Evolutionary conservation across 2,797 vertebrate genomes (phyloP).

Genomic region (Onychomys torridus): DNA sequence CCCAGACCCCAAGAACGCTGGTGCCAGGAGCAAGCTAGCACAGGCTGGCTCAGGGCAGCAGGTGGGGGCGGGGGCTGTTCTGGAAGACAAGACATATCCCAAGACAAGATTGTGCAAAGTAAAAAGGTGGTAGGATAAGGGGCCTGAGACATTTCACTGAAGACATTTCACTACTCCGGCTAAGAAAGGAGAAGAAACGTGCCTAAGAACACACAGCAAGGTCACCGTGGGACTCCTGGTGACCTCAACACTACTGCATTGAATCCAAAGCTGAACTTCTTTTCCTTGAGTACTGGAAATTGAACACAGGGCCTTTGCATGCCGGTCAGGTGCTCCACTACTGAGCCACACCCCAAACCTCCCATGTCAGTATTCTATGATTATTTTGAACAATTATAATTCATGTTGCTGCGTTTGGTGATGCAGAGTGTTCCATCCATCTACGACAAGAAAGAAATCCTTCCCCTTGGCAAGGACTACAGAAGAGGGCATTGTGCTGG

Average conservation of each 20-base stretch:
- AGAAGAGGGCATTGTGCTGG: not conserved
- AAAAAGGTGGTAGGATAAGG: not conserved
- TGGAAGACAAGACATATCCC: not conserved
- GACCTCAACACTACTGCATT: accelerated
- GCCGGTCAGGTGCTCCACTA: no score
- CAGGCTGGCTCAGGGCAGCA: not conserved
- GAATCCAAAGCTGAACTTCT: not conserved
- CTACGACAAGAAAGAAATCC: not conserved
- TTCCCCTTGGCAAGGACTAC: not conserved
- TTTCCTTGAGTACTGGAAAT: no score
- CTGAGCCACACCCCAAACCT: not conserved
- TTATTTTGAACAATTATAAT: not conserved
- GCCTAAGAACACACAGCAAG: not conserved
- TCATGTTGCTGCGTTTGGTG: not conserved
- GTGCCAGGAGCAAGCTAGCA: conserved; percentile 2
- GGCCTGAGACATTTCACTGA: not conserved
- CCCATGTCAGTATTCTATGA: not conserved
- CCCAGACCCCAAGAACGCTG: not conserved
- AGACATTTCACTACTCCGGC: not conserved
- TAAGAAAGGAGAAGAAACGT: not conserved
- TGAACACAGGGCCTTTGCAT: not conserved
- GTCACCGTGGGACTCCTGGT: accelerated
- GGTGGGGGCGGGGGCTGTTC: not conserved
- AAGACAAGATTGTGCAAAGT: not conserved
- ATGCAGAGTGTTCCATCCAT: not conserved